phyloP scores from a whole-genome alignment of 2,113 vertebrate species.

The Petaurus breviceps region DNA sequence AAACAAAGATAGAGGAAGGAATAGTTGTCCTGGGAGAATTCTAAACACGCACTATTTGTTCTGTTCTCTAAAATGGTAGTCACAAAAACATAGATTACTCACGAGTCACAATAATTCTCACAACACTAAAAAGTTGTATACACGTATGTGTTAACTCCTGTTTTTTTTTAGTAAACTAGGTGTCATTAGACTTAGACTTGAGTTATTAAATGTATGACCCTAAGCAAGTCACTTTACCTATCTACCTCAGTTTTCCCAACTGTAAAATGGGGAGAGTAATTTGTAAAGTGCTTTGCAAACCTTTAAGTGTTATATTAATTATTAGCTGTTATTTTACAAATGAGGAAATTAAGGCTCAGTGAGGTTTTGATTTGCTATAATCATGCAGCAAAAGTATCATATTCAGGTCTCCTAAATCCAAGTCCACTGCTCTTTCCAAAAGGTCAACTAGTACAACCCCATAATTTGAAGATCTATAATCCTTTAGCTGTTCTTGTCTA shows the following conservation, averaged over 20 bases:
- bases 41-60: neutral
- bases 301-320: neutral
- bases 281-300: neutral
- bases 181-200: neutral
- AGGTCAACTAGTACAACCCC: neutral
- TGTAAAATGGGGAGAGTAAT: neutral
- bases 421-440: neutral
- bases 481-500: neutral
- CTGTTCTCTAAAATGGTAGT: neutral
- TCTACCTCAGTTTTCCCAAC: neutral
- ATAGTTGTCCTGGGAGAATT: neutral
- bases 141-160: neutral
- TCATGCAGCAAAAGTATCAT: neutral
- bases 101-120: neutral
- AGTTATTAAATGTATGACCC: neutral
- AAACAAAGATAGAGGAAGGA: neutral
- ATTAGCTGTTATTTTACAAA: neutral
- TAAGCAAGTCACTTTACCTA: neutral
- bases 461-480: neutral
- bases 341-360: neutral
- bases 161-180: neutral
- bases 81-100: neutral
- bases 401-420: neutral
- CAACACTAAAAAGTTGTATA: neutral
- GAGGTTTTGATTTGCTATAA: neutral